Percentiles rank a stretch among this genome's conserved stretches.
Conservation (phyloP, 2,888 invertebrate genomes). For the Tetramorium bicarinatum region DNA sequence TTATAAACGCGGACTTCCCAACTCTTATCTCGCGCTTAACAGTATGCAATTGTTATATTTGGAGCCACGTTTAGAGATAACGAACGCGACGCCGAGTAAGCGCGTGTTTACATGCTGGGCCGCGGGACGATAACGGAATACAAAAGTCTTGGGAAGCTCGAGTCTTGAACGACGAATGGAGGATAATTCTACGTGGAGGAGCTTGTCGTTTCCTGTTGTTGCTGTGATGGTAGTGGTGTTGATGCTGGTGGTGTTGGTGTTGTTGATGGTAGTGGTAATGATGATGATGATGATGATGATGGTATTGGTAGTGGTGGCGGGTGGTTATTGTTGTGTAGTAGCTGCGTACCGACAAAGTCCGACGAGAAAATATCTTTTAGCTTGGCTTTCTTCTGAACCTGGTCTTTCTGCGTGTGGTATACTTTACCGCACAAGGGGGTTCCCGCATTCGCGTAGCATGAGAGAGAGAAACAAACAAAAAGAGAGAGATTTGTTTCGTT, state of each 20-base stretch:
- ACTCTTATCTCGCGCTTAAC: background rate
- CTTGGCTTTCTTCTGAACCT: constrained; percentile 94
- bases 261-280: constrained; percentile 33
- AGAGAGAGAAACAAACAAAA: constrained; percentile 80
- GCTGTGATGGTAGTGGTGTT: constrained; percentile 52
- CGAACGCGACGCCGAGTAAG: background rate
- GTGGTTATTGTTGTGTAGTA: constrained; percentile 70
- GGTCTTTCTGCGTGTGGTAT: constrained; percentile 92
- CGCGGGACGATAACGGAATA: constrained; percentile 5
- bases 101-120: background rate
- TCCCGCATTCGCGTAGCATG: constrained; percentile 81
- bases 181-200: constrained; percentile 14
- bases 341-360: constrained; percentile 91
- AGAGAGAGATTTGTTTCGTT: constrained; percentile 72
- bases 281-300: constrained; percentile 41
- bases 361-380: constrained; percentile 95
- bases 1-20: background rate
- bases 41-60: constrained; percentile 6
- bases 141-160: background rate
- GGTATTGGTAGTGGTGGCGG: background rate
- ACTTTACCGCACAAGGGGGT: constrained; percentile 89
- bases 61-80: constrained; percentile 12
- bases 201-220: constrained; percentile 28
- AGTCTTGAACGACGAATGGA: background rate
- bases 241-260: constrained; percentile 33